Percentiles rank a stretch among this genome's conserved stretches.
These are phyloP conservation scores for Gastracanthus pulcherrimus DNA, from an alignment of 2,888 invertebrate genomes.

Conservation along the genomic window DNA sequence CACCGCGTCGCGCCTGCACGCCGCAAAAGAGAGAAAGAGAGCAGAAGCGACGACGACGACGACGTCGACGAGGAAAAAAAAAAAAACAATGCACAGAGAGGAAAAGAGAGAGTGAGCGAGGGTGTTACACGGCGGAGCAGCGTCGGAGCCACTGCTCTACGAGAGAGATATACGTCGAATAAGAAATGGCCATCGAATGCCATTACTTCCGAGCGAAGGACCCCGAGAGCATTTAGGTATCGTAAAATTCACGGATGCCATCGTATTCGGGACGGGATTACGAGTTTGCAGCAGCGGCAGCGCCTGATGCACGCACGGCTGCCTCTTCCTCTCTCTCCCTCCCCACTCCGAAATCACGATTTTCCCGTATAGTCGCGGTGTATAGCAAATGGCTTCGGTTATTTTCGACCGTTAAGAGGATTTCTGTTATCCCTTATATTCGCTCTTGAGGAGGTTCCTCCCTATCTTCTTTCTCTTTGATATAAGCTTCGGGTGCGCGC, in stretches of 20 bases:
- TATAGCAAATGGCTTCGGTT: conserved; percentile 47
- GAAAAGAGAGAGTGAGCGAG: background rate
- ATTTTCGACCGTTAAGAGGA: conserved; percentile 51
- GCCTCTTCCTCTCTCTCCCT: no score
- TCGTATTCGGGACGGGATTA: conserved; percentile 40
- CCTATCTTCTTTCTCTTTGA: background rate
- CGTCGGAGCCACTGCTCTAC: no score
- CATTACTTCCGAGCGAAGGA: conserved; percentile 55
- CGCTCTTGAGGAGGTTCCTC: background rate
- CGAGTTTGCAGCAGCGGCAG: conserved; percentile 14
- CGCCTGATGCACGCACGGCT: conserved; percentile 28
- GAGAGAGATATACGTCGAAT: conserved; percentile 39
- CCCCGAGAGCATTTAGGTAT: conserved; percentile 54
- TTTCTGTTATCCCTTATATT: conserved; percentile 41
- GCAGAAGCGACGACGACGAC: background rate
- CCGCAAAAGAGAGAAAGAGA: conserved; percentile 29
- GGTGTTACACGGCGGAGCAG: background rate
- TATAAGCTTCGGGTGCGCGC: background rate
- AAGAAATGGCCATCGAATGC: conserved; percentile 53
- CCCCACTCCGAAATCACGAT: conserved; percentile 44
- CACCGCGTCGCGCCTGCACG: background rate
- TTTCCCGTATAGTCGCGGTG: background rate
- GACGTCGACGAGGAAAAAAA: background rate
- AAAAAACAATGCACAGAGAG: conserved; percentile 29
- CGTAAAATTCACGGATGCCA: conserved; percentile 54